phyloP scores from a whole-genome alignment of 2,797 vertebrate genomes.

The Microchirus variegatus region DNA sequence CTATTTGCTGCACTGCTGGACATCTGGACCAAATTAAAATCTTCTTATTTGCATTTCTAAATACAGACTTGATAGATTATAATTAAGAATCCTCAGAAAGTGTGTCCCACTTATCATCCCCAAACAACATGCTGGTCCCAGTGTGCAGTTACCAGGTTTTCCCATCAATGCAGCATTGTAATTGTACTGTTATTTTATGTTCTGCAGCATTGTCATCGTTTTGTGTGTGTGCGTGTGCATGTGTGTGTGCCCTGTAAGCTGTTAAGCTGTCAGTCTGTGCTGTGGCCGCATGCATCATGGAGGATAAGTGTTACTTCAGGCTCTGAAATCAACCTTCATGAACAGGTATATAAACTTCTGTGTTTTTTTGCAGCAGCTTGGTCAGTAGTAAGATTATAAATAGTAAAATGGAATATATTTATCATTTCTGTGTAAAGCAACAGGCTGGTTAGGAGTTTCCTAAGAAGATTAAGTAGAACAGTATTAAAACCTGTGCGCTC shows the following conservation, averaged over 20 bases:
- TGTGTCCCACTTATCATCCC: too few relatives aligned
- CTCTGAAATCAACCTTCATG: constrained; percentile 8
- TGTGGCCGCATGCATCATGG: constrained; percentile 1
- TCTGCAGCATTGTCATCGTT: too few relatives aligned
- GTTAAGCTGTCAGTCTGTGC: constrained; percentile 47
- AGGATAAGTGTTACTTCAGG: not conserved
- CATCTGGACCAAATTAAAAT: not conserved
- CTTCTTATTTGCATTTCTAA: too few relatives aligned
- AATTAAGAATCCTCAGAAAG: too few relatives aligned
- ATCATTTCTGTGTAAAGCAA: constrained; percentile 12
- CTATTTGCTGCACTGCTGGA: not conserved
- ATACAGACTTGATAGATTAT: too few relatives aligned
- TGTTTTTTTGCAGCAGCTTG: not conserved
- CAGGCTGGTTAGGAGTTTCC: constrained; percentile 27
- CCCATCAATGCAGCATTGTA: too few relatives aligned
- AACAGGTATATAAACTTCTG: constrained; percentile 35
- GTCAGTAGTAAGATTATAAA: not conserved
- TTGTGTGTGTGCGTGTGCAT: not conserved
- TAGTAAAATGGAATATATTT: not conserved
- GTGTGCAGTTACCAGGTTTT: too few relatives aligned
- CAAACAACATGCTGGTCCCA: too few relatives aligned
- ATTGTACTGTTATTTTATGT: too few relatives aligned
- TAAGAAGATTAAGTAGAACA: constrained; percentile 57
- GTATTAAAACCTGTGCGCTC: constrained; percentile 9
- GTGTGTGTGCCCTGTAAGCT: constrained; percentile 12